These are phyloP conservation scores for Actenoides lindsayi DNA, from an alignment of 2,113 vertebrate genomes.

Conservation along the genomic window DNA sequence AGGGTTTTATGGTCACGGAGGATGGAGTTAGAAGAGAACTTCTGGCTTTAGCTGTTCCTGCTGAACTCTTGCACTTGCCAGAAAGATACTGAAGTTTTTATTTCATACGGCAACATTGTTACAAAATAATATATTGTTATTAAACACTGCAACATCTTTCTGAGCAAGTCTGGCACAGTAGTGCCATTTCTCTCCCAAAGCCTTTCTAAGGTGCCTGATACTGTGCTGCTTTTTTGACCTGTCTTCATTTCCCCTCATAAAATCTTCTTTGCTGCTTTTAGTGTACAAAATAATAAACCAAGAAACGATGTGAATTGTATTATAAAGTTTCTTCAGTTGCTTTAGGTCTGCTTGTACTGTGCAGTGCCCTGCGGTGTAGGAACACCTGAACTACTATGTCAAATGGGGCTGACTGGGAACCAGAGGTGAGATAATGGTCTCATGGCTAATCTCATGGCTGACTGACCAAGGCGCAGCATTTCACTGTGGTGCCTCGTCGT, in stretches of 20 bases:
- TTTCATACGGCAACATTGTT: neutral
- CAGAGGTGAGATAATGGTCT: neutral
- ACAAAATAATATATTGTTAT: neutral
- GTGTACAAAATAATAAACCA: neutral
- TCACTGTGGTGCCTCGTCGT: neutral
- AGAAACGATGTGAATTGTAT: rapidly evolving
- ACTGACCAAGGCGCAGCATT: neutral
- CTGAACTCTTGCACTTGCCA: neutral
- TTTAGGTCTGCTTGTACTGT: neutral
- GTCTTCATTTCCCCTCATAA: rapidly evolving
- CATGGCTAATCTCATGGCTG: neutral
- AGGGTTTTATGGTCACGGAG: neutral
- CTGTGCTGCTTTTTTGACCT: neutral
- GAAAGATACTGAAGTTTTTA: neutral
- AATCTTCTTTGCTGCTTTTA: neutral
- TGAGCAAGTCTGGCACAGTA: neutral
- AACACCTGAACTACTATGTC: neutral
- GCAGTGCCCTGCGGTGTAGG: rapidly evolving
- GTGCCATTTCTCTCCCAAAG: neutral
- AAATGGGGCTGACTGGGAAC: neutral
- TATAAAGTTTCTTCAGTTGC: neutral
- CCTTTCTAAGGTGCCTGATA: neutral
- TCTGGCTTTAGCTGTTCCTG: neutral
- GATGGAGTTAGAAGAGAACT: neutral
- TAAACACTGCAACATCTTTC: neutral